Percentiles rank a stretch among this genome's conserved stretches.
These are phyloP conservation scores for Chamaea fasciata DNA, from an alignment of 2,113 vertebrate genomes.

Conservation along the genomic window DNA sequence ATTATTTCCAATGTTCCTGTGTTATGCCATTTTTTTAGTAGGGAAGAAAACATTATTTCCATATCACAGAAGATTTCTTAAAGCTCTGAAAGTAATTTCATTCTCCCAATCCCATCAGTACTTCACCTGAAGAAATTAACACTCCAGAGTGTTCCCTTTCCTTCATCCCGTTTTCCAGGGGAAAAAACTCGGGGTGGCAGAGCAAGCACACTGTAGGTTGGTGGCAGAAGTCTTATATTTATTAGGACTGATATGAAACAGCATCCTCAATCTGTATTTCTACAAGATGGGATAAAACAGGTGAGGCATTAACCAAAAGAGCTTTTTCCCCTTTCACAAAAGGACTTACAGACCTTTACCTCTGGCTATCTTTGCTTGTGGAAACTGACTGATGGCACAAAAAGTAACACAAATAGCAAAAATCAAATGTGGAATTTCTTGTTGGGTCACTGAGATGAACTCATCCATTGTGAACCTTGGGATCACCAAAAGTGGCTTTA, in stretches of 20 bases:
- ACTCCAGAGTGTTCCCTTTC: background rate
- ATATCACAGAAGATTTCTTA: background rate
- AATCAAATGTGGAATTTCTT: background rate
- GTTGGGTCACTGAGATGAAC: background rate
- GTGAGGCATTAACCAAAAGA: background rate
- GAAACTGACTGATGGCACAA: background rate
- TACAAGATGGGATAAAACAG: background rate
- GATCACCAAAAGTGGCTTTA: background rate
- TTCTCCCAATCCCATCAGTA: background rate
- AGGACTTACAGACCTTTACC: background rate
- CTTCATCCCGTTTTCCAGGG: background rate
- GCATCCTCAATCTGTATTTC: background rate
- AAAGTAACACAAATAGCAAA: background rate
- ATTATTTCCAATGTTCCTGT: background rate
- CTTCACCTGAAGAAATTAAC: background rate
- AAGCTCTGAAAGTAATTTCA: background rate
- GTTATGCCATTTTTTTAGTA: background rate
- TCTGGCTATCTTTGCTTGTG: background rate
- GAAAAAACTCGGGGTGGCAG: rapidly evolving
- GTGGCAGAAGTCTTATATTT: background rate
- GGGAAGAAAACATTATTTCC: background rate
- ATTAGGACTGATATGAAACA: background rate
- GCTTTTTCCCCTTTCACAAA: background rate
- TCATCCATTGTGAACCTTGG: background rate
- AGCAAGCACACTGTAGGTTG: background rate